Percentiles rank a stretch among this genome's conserved stretches.
phyloP scores from a whole-genome alignment of 2,113 vertebrate species.

The Halcyon malimbica region DNA sequence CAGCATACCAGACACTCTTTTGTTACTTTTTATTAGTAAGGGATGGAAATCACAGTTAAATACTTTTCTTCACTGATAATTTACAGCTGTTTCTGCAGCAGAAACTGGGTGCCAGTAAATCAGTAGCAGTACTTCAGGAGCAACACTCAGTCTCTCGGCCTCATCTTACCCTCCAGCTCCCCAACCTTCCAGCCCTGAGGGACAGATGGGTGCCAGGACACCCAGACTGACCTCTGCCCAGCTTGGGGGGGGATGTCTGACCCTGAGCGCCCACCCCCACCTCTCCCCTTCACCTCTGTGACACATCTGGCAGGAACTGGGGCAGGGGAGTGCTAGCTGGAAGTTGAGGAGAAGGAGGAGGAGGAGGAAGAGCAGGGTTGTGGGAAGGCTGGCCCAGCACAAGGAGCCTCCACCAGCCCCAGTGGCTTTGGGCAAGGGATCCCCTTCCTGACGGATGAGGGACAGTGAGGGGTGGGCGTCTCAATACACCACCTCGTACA shows the following conservation, averaged over 20 bases:
- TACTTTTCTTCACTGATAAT: slow-evolving; percentile 14
- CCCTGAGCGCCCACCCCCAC: fast-evolving
- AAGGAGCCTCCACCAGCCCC: fast-evolving
- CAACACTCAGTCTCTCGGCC: fast-evolving
- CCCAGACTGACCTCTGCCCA: too few relatives aligned
- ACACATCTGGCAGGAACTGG: fast-evolving
- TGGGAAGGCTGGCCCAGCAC: not conserved
- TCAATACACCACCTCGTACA: slow-evolving; percentile 90
- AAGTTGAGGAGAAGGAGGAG: not conserved
- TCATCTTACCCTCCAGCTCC: not conserved
- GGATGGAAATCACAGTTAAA: slow-evolving; percentile 26
- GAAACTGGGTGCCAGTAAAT: not conserved
- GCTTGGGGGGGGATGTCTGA: fast-evolving
- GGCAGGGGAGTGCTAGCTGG: not conserved
- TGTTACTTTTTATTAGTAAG: slow-evolving; percentile 21
- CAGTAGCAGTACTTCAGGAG: not conserved
- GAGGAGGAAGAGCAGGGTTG: not conserved
- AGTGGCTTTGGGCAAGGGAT: too few relatives aligned
- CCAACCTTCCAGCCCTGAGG: fast-evolving
- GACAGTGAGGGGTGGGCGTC: not conserved
- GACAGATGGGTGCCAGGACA: fast-evolving
- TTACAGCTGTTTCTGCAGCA: slow-evolving; percentile 26
- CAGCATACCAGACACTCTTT: not conserved
- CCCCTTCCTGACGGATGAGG: not conserved
- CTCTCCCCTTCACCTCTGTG: too few relatives aligned